phyloP scores from a whole-genome alignment of 2,797 vertebrate species.

The Microctenopoma steveboyesi region DNA sequence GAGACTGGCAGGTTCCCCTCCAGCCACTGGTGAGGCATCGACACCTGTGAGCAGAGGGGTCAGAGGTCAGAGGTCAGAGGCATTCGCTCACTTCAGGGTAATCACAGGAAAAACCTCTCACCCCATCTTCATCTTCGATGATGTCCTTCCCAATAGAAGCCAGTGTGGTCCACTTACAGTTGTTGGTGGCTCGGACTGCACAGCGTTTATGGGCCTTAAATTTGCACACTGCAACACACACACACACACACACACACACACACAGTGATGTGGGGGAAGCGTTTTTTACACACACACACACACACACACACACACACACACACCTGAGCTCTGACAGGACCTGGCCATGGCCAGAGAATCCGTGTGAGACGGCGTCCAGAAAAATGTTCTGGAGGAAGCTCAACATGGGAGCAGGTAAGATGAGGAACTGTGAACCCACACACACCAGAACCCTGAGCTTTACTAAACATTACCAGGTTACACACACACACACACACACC shows the following conservation, averaged over 20 bases:
- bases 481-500: too few relatives aligned
- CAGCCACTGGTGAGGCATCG: constrained; percentile 98
- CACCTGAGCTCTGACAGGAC: too few relatives aligned
- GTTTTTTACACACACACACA: too few relatives aligned
- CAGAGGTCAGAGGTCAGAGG: not conserved
- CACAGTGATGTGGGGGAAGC: not conserved
- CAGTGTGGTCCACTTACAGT: constrained; percentile 98
- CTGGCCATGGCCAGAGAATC: too few relatives aligned
- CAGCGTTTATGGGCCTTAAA: constrained; percentile 97
- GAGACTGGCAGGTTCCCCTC: constrained; percentile 97
- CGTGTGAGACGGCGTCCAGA: too few relatives aligned
- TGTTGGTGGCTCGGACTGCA: constrained; percentile 93
- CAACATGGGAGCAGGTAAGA: too few relatives aligned
- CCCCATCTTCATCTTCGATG: constrained; percentile 97
- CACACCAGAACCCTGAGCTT: too few relatives aligned
- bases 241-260: not conserved
- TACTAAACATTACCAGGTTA: too few relatives aligned
- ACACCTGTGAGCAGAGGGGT: constrained; percentile 82
- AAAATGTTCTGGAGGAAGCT: too few relatives aligned
- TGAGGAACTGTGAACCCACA: too few relatives aligned
- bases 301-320: too few relatives aligned
- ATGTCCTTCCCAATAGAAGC: constrained; percentile 96
- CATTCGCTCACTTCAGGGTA: too few relatives aligned
- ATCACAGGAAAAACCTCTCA: constrained; percentile 69
- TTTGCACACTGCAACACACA: constrained; percentile 88